phyloP scores from a whole-genome alignment of 2,797 vertebrate species.

The Microchirus variegatus region DNA sequence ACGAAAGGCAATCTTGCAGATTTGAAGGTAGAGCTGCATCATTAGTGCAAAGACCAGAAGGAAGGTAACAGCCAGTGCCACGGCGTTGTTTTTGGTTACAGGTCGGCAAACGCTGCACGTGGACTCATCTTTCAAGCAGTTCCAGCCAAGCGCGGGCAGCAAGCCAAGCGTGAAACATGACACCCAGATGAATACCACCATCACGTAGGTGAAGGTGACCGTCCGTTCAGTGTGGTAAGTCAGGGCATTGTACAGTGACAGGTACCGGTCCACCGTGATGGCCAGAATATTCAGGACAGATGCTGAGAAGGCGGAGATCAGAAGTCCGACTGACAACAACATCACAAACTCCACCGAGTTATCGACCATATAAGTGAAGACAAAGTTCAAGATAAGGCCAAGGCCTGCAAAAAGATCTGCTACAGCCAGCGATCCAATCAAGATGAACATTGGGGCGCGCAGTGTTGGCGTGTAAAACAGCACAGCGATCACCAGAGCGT shows the following conservation, averaged over 20 bases:
- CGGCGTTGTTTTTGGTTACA: constrained; percentile 88
- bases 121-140: constrained; percentile 85
- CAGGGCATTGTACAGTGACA: constrained; percentile 91
- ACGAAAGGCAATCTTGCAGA: constrained; percentile 91
- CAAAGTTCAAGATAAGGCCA: constrained; percentile 89
- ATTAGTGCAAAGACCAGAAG: constrained; percentile 90
- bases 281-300: constrained; percentile 90
- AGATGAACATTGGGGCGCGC: constrained; percentile 87
- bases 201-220: constrained; percentile 85
- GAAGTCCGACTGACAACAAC: constrained; percentile 84
- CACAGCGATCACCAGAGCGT: constrained; percentile 90
- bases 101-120: constrained; percentile 89
- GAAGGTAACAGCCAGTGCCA: constrained; percentile 87
- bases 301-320: constrained; percentile 90
- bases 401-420: constrained; percentile 89
- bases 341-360: constrained; percentile 81
- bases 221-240: constrained; percentile 92
- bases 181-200: constrained; percentile 86
- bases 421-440: constrained; percentile 89
- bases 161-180: constrained; percentile 83
- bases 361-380: constrained; percentile 82
- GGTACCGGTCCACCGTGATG: constrained; percentile 92
- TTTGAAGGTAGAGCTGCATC: constrained; percentile 93
- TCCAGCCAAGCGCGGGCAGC: constrained; percentile 90
- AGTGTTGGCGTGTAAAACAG: constrained; percentile 88